Evolutionary conservation across 2,113 vertebrate genomes (phyloP).

Genomic region (Myotis lucifugus): DNA sequence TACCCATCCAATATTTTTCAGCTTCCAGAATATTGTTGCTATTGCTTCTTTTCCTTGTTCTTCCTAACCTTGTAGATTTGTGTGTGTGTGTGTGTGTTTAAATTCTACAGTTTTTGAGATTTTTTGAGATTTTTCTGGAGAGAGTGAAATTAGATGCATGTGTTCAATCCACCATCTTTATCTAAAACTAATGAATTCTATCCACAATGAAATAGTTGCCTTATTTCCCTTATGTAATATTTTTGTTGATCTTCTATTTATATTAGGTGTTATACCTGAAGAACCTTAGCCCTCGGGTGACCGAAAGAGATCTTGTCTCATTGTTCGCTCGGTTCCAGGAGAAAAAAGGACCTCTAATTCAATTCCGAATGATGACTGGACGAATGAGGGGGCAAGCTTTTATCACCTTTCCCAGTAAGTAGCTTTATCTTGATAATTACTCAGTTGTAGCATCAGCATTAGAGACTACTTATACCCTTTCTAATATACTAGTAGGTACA

Average conservation of each 20-base stretch:
- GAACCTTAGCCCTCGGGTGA: slow-evolving; percentile 91
- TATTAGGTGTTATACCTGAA: slow-evolving; percentile 94
- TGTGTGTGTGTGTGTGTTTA: not conserved
- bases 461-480: slow-evolving; percentile 4
- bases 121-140: slow-evolving; percentile 48
- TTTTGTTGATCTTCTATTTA: slow-evolving; percentile 67
- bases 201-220: slow-evolving; percentile 48
- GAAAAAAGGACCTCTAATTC: slow-evolving; percentile 79
- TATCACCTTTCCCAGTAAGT: slow-evolving; percentile 93
- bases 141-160: slow-evolving; percentile 57
- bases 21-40: slow-evolving; percentile 33
- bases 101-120: not conserved
- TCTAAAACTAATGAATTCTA: slow-evolving; percentile 61
- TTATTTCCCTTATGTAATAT: slow-evolving; percentile 62
- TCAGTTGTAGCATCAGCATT: slow-evolving; percentile 6
- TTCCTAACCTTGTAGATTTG: not conserved
- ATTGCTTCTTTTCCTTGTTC: slow-evolving; percentile 36
- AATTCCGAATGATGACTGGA: slow-evolving; percentile 93
- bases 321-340: slow-evolving; percentile 94
- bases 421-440: slow-evolving; percentile 51
- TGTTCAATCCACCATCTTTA: slow-evolving; percentile 40
- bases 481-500: not conserved
- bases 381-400: slow-evolving; percentile 96
- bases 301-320: slow-evolving; percentile 90
- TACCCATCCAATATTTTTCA: not conserved